A percentile compares a stretch with the other conserved stretches of the same genome.
Conservation (phyloP, 2,797 vertebrate species). For the Schizopygopsis malacanthus region DNA sequence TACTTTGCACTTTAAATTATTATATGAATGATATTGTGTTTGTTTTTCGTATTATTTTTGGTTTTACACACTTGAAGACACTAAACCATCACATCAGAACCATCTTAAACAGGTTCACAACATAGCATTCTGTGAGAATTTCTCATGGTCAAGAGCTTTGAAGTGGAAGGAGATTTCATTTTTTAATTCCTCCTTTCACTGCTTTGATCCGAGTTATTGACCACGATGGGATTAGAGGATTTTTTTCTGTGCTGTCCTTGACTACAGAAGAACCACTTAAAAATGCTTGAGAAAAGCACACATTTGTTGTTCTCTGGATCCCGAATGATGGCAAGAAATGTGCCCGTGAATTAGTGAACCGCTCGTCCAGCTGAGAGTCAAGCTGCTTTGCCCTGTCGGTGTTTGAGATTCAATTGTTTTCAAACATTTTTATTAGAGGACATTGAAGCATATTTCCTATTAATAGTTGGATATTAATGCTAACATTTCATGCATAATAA, state of each 20-base stretch:
- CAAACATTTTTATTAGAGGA: not conserved
- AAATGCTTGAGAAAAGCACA: slow-evolving; percentile 49
- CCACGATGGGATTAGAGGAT: slow-evolving; percentile 25
- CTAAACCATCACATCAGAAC: not conserved
- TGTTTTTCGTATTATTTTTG: not conserved
- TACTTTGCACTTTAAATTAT: not conserved
- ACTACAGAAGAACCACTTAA: slow-evolving; percentile 36
- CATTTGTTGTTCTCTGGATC: slow-evolving; percentile 12
- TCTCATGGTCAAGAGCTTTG: not conserved
- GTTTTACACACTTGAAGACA: not conserved
- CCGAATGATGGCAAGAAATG: not conserved
- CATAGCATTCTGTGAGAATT: not conserved
- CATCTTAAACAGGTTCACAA: not conserved
- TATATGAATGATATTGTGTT: not conserved
- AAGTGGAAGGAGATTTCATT: not conserved
- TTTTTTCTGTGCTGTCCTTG: slow-evolving; percentile 26
- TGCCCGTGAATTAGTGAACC: not conserved
- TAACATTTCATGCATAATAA: not conserved
- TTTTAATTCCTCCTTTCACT: not conserved
- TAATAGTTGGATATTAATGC: not conserved
- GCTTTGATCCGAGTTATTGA: slow-evolving; percentile 36
- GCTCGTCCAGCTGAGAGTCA: not conserved
- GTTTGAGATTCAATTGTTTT: not conserved
- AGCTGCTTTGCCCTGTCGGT: slow-evolving; percentile 5
- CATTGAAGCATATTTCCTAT: not conserved